Evolutionary conservation across 2,113 vertebrate species (phyloP), one percentile per base, ranked within the genome.

Genomic region (Lepus americanus): DNA sequence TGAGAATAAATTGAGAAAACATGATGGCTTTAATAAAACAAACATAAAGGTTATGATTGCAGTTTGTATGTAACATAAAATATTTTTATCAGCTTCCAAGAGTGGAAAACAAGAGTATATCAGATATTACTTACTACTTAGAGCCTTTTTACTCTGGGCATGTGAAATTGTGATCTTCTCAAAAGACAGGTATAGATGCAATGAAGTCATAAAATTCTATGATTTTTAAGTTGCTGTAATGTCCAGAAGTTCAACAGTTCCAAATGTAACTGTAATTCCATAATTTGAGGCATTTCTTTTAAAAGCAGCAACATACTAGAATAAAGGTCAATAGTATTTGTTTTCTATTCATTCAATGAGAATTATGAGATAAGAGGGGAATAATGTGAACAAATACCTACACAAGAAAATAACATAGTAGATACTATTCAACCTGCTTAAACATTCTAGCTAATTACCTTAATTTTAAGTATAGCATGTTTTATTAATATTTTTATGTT

Each of bases 21-120:
- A 36, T 59, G 23, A 25, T 90, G 9, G n/a, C 76, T 84, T 80
- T 97, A 84, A 87, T 72, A 51, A 88, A 95, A 76, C 6, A 87
- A 77, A 64, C 67, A 77, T 25, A 82, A 85, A 59, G 9, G 64
- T 9, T 69, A 9, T 36, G 81, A 64, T n/a, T 94, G 11, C 53
- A 85, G 27, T 77, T 66, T 81, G 22, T 63, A 14, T 85, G 25
- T 17, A 61, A 77, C 9, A 61, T 61, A 88, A 87, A 74, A 78
- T 79, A 5, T 78, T 84, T 33, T 84, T 86, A 31, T 53, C 85
- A 86, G n/a, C 4, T 89, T 82, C 20, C 63, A 74, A 73, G 51
- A 69, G 11, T 53, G 12, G 1, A 63, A 94, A 70, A 74, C 27
- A 63, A 87, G 36, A 86, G 51, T 55, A 64, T 80, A 10, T 82